phyloP scores from a whole-genome alignment of 2,888 invertebrate species.

The Hedychridium roseum region DNA sequence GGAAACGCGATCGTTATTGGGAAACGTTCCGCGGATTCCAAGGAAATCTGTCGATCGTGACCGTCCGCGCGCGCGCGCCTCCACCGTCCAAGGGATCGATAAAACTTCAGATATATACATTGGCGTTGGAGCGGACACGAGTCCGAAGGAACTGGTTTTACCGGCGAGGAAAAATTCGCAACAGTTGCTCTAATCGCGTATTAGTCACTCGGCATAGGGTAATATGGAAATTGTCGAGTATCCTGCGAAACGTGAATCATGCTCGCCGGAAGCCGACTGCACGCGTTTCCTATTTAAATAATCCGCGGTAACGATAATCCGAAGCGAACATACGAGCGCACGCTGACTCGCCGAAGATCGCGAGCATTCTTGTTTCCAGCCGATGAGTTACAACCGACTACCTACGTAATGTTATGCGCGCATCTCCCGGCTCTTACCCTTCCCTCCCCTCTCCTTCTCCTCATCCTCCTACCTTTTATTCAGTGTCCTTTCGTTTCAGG shows the following conservation, averaged over 20 bases:
- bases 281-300: no score
- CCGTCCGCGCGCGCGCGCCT: no score
- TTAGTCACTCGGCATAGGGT: slow-evolving; percentile 28
- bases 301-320: not conserved
- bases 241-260: slow-evolving; percentile 26
- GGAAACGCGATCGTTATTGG: slow-evolving; percentile 40
- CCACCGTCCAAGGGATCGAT: not conserved
- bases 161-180: slow-evolving; percentile 16
- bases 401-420: no score
- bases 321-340: no score
- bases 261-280: no score
- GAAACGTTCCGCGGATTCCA: slow-evolving; percentile 37
- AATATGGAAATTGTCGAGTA: slow-evolving; percentile 28
- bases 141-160: slow-evolving; percentile 23
- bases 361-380: no score
- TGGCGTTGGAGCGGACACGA: slow-evolving; percentile 11
- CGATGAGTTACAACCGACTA: no score
- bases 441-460: no score
- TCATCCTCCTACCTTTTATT: no score
- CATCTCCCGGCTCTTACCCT: no score
- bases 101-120: not conserved
- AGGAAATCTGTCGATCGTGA: slow-evolving; percentile 21
- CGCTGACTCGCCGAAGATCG: no score
- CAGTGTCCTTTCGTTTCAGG: no score
- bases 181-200: slow-evolving; percentile 15